Percentiles rank a stretch among this genome's conserved stretches.
Conservation (phyloP, 2,888 invertebrate species). For the Calliopum simillimum region DNA sequence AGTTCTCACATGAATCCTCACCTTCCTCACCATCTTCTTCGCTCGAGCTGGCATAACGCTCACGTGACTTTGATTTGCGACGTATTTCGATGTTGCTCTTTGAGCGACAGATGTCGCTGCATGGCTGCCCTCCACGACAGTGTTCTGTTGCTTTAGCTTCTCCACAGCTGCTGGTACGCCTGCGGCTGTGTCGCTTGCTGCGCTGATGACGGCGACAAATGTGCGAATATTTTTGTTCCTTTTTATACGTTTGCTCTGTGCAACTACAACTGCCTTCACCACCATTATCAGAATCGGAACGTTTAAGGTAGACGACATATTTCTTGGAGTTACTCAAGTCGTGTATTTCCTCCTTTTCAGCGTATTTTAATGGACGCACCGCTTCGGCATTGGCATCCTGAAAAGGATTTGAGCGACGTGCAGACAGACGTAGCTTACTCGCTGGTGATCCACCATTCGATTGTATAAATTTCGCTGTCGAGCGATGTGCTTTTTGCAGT, state of each 20-base stretch:
- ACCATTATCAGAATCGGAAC: conserved; percentile 59
- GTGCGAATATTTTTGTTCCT: conserved; percentile 59
- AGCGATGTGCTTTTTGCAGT: conserved; percentile 84
- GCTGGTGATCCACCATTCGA: conserved; percentile 90
- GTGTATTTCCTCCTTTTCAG: conserved; percentile 63
- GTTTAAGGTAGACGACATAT: conserved; percentile 62
- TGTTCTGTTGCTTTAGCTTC: conserved; percentile 54
- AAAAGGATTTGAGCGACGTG: conserved; percentile 63
- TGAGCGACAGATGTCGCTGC: conserved; percentile 64
- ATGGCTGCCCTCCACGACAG: conserved; percentile 43
- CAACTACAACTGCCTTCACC: conserved; percentile 56
- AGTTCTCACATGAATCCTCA: conserved; percentile 69
- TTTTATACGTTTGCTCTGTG: conserved; percentile 60
- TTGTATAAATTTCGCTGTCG: conserved; percentile 92
- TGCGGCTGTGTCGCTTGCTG: conserved; percentile 54
- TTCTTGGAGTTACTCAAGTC: conserved; percentile 63
- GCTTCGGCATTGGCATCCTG: conserved; percentile 54
- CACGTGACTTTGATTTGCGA: conserved; percentile 56
- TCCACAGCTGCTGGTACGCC: conserved; percentile 66
- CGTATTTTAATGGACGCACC: conserved; percentile 64
- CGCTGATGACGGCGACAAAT: conserved; percentile 57
- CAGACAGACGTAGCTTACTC: conserved; percentile 71
- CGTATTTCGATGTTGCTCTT: conserved; percentile 67
- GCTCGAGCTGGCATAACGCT: conserved; percentile 61
- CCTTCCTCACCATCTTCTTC: conserved; percentile 62